Evolutionary conservation across 2,113 vertebrate genomes (phyloP), one percentile per base, ranked within the genome.

Genomic region (Pseudorhombus dupliciocellatus): DNA sequence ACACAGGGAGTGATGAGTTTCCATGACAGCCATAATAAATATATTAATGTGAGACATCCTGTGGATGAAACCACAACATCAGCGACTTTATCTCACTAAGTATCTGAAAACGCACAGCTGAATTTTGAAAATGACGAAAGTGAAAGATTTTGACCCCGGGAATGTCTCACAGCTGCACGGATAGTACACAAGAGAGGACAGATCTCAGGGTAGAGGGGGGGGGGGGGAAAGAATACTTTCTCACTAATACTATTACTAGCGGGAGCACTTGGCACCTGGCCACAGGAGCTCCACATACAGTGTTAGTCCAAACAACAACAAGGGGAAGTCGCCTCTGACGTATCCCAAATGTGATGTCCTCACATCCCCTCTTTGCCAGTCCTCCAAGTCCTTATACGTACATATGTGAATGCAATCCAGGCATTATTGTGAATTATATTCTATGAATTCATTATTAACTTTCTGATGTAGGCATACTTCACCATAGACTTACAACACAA

Each of bases 281-380:
- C 56, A 73, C 69, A 48, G 40, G 31, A 68, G 24, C 15, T 75
- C 61, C 8, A 15, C 46, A n/a, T 44, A 44, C 18, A 21, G 46
- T 50, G 18, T n/a, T 50, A 20, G 7, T 21, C 46, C 20, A 50
- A 50, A 80, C n/a, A 80, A 67, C 1, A 74, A 63, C 28, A 54
- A 53, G 7, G 58, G 25, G 54, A 26, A 7, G 46, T 64, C 59
- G 12, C 18, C 59, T 54, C 50, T 50, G 57, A 79, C 9, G 8
- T 46, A 65, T 24, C 28, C 50, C 30, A 44, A 24, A 20, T 15
- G 21, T 34, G 1, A 44, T 11, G 26, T 59, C 48, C 12, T 57
- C 40, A 62, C 22, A 46, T 60, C 24, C 40, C 25, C 34, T 37
- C 9, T 37, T 37, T 10, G 10, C 9, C 34, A 12, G 16, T 57